phyloP scores from a whole-genome alignment of 2,797 vertebrate genomes.

The Enteromius anoplus region DNA sequence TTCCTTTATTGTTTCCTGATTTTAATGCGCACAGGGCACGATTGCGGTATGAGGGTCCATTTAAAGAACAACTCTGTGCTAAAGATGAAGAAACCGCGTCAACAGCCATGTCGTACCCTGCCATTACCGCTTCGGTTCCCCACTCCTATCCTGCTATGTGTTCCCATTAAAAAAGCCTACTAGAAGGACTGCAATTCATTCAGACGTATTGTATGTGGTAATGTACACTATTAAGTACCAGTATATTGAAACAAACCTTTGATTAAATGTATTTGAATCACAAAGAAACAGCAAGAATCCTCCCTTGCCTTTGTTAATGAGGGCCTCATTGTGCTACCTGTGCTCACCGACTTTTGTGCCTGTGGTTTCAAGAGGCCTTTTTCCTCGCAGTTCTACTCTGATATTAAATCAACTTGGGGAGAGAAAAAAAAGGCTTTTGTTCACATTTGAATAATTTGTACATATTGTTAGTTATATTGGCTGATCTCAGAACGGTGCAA shows the following conservation, averaged over 20 bases:
- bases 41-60: conserved; percentile 70
- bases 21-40: conserved; percentile 51
- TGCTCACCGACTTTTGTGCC: conserved; percentile 76
- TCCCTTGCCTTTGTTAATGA: conserved; percentile 76
- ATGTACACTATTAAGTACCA: conserved; percentile 84
- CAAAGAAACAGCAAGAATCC: conserved; percentile 83
- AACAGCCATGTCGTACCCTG: conserved; percentile 74
- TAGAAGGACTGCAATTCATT: conserved; percentile 77
- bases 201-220: conserved; percentile 77
- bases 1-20: conserved; percentile 52
- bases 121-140: conserved; percentile 75
- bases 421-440: conserved; percentile 55
- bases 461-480: conserved; percentile 47
- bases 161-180: conserved; percentile 65
- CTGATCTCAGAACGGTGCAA: conserved; percentile 18
- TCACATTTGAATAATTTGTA: conserved; percentile 50
- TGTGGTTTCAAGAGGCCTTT: conserved; percentile 71
- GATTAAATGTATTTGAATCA: conserved; percentile 87
- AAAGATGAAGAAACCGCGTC: conserved; percentile 73
- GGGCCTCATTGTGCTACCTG: conserved; percentile 77
- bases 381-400: conserved; percentile 65
- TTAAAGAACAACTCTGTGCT: conserved; percentile 65
- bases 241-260: conserved; percentile 84
- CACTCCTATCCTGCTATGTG: conserved; percentile 75
- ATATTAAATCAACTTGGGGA: conserved; percentile 68